Evolutionary conservation across 2,888 invertebrate species (phyloP).

Genomic region (Sabatieria punctata): DNA sequence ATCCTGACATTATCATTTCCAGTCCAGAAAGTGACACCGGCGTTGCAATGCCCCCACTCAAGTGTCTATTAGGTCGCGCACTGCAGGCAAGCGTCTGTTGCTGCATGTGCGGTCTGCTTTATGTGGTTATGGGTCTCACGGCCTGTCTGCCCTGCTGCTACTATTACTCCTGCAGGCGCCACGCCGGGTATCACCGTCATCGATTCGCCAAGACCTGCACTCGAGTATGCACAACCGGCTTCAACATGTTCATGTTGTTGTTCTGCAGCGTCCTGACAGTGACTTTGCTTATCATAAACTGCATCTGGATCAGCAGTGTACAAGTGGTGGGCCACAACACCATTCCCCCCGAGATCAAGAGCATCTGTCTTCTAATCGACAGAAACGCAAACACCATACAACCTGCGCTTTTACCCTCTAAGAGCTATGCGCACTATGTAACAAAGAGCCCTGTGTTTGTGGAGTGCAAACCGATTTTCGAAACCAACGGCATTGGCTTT

Average conservation of each 20-base stretch:
- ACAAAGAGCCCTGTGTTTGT: background rate
- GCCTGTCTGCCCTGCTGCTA: constrained; percentile 5
- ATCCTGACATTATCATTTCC: background rate
- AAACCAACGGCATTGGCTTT: background rate
- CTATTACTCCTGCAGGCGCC: constrained; percentile 4
- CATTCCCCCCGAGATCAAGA: background rate
- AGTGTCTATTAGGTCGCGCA: no score
- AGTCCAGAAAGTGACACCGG: no score
- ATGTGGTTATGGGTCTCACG: background rate
- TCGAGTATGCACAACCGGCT: background rate
- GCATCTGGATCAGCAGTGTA: constrained; percentile 4
- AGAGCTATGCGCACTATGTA: no score
- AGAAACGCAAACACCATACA: background rate
- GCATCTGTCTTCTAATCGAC: constrained; percentile 1
- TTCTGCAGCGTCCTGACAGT: background rate
- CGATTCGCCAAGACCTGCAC: constrained; percentile 7
- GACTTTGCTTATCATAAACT: constrained; percentile 2
- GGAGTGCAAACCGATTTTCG: constrained; percentile 5
- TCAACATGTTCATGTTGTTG: background rate
- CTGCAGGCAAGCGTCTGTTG: constrained; percentile 1
- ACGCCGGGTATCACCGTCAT: background rate
- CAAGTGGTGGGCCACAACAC: constrained; percentile 3
- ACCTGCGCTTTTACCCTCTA: background rate
- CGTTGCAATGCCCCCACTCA: no score
- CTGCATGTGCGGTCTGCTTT: constrained; percentile 1